Evolutionary conservation across 2,797 vertebrate genomes (phyloP), one percentile per base, ranked within the genome.

Genomic region (Enteromius mattozi): DNA sequence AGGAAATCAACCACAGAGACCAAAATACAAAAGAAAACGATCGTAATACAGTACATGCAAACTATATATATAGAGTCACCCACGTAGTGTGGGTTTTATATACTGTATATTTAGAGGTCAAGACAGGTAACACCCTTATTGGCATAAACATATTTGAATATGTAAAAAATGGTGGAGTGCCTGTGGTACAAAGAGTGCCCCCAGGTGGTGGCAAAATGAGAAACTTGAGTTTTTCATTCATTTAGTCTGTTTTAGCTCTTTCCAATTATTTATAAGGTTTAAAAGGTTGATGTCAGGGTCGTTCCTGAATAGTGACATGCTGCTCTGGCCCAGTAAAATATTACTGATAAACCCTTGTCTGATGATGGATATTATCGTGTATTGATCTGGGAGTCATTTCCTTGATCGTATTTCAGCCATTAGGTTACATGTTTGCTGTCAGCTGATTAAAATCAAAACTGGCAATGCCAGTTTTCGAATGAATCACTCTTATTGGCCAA

Each of bases 111-210:
- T 45, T 21, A 37, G 6, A 7, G 37, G 37, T 14, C 13, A 16
- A 80, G 37, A 54, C 14, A 17, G 63, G 61, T 21, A 35, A 79
- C 79, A 0, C 66, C 66, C 79, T 12, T 10, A 70, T 14, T 1
- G 1, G 51, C 33, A 81, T 71, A 4, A 54, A 81, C 33, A 69
- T n/a, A 80, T 81, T 2, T 70, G n/a, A 81, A 81, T 81, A 80
- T 56, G 79, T 2, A 51, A 70, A 79, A 13, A 24, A 51, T 80
- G 13, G 3, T 33, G 12, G 0, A 4, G 61, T 49, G 12, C 66
- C 61, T 79, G 3, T 47, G 10, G 16, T 63, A 65, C 6, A 47
- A 0, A 7, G 12, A 30, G 19, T 0, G 33, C 0, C 16, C 3
- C 2, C 24, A 5, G 16, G 45, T 49, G 45, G 42, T 9, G 16